Evolutionary conservation across 2,888 invertebrate genomes (phyloP), one percentile per base, ranked within the genome.

Genomic region (Trichopria drosophilae): DNA sequence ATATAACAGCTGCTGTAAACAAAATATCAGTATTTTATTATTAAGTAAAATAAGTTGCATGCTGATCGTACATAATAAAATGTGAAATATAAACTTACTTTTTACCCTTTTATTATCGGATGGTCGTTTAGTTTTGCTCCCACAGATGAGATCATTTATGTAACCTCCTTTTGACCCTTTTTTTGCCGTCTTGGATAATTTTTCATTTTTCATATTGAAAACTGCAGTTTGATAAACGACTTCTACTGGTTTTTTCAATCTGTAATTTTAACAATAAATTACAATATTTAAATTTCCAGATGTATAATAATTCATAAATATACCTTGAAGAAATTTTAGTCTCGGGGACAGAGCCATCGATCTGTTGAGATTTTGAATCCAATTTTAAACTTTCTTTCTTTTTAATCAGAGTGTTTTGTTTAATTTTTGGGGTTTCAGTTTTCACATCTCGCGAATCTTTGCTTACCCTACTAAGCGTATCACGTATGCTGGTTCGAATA

Each of bases 151-250:
- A 53, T 69, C 66, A 53, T 69, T 69, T 15, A 70, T 60, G 41
- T 63, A 62, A n/a, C n/a, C n/a, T n/a, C n/a, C n/a, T 16, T 65
- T 59, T 10, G 68, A 66, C n/a, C 64, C 58, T 48, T 65, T 66
- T 34, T 62, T 66, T 12, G 43, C 43, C 4, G 66, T 59, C 24
- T 64, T 69, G 4, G 64, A 60, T 12, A 69, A 53, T 29, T 66
- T 65, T 57, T 71, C 68, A 51, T 71, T 71, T 52, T 64, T 67
- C 68, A 71, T 71, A 43, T 71, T 71, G 39, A 60, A 71, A 22
- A 69, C 63, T n/a, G 68, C 70, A 2, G 69, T 71, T 44, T 68
- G 62, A 47, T 71, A 66, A n/a, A 71, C 67, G 23, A 71, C 66
- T 54, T 71, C 68, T 16, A 67, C 62, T 6, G 69, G 69, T 41